Evolutionary conservation across 2,113 vertebrate genomes (phyloP), one percentile per base, ranked within the genome.

Genomic region (Onychostoma macrolepis): DNA sequence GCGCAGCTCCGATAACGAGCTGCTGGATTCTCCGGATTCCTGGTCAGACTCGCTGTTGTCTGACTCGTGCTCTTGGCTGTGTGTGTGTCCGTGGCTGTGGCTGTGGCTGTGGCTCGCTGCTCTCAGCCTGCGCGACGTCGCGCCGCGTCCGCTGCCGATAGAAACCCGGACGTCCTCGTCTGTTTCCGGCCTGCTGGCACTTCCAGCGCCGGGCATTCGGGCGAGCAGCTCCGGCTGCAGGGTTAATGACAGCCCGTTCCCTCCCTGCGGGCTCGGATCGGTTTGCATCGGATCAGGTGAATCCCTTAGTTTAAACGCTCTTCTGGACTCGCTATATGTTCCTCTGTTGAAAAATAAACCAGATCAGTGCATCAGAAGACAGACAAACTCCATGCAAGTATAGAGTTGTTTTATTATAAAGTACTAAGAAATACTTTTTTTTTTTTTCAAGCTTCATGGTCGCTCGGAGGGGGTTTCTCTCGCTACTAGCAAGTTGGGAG

Each of bases 1-100:
- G 1, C 95, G 94, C 58, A 99, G 94, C 91, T 99, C 98, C 0
- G 98, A 96, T 36, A 99, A 88, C 6, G 97, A 97, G 80, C 93
- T 90, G 85, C 93, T 86, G 53, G 96, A 93, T 80, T 99, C 98
- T 85, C 97, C 97, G 0, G 92, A 89, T 69, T 96, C 95, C 6
- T 80, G 3, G 4, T 98, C 97, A 0, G 90, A 11, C 15, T 93
- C 58, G 0, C 87, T 41, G 0, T 94, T 91, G 1, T 96, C 95
- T 0, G 84, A 90, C 10, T 90, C 95, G 0, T 91, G 89, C 77
- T 96, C 95, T 56, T 95, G 93, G 2, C 33, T 85, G 56, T 88
- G 92, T 36, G 63, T 80, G 0, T 95, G 95, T 30, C 81, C 85
- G 74, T 96, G 96, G 36, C 95, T 93, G 0, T 94, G 96, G 0